phyloP scores from a whole-genome alignment of 2,797 vertebrate species.

The Lophotriccus pileatus region DNA sequence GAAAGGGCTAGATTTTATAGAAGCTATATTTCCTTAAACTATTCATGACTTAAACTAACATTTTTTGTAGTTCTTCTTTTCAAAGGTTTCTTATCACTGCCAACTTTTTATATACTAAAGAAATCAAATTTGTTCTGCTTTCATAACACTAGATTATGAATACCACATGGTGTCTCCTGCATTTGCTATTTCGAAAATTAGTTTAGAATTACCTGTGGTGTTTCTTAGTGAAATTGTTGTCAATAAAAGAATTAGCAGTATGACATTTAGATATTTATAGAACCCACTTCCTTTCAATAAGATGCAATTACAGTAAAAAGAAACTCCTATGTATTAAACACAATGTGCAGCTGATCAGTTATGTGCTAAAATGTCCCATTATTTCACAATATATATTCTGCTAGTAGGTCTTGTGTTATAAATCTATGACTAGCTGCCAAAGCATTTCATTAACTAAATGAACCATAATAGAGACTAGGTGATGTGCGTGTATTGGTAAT shows the following conservation, averaged over 20 bases:
- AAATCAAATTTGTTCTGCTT: neutral
- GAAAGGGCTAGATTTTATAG: neutral
- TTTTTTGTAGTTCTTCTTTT: neutral
- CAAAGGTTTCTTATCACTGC: neutral
- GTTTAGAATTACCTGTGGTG: constrained; percentile 5
- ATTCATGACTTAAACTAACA: neutral
- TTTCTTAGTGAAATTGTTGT: neutral
- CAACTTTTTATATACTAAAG: neutral
- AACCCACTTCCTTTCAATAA: neutral
- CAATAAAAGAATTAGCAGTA: neutral
- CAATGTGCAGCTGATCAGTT: neutral
- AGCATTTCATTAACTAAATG: constrained; percentile 52
- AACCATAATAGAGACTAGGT: constrained; percentile 6
- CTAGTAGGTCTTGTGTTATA: neutral
- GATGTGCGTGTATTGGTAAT: neutral
- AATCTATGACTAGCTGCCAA: constrained; percentile 35
- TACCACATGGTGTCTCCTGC: neutral
- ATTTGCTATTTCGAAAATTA: constrained; percentile 16
- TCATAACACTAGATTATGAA: neutral
- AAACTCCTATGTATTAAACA: neutral
- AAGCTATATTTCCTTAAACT: neutral
- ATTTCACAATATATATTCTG: neutral
- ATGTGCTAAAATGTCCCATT: neutral
- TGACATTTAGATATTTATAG: constrained; percentile 26
- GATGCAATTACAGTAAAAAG: neutral